These are phyloP conservation scores for Oriolus oriolus DNA, from an alignment of 2,113 vertebrate genomes.

Conservation along the genomic window DNA sequence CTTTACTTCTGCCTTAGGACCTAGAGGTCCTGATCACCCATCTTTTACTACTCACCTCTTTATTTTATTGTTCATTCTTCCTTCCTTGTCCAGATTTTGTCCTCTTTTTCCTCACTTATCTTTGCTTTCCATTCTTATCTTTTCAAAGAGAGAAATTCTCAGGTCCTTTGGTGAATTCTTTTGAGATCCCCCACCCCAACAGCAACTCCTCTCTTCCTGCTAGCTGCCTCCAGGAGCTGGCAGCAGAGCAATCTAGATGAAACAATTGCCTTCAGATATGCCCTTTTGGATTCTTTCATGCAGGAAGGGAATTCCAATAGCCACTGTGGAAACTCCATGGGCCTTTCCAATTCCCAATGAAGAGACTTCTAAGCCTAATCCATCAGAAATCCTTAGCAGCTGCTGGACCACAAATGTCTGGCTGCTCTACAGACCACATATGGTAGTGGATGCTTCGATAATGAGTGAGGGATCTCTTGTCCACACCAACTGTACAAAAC, in stretches of 20 bases:
- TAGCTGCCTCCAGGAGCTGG: background rate
- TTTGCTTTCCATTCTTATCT: background rate
- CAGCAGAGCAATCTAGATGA: background rate
- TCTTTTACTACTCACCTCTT: background rate
- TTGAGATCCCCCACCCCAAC: background rate
- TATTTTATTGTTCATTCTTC: background rate
- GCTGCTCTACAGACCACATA: slow-evolving; percentile 43
- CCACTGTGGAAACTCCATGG: background rate
- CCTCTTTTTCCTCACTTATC: background rate
- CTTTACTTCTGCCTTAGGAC: background rate
- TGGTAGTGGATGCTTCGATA: slow-evolving; percentile 5
- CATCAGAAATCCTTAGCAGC: slow-evolving; percentile 38
- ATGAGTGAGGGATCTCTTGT: slow-evolving; percentile 33
- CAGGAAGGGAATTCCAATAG: background rate
- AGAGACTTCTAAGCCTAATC: slow-evolving; percentile 10
- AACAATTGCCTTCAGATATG: background rate
- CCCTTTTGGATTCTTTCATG: background rate
- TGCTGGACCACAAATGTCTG: slow-evolving; percentile 50
- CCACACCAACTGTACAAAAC: background rate
- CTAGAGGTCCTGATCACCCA: background rate
- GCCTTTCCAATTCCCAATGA: background rate
- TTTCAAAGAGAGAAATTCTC: background rate
- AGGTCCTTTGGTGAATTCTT: background rate
- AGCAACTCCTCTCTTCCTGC: background rate
- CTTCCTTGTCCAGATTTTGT: background rate